Base-by-base conservation (phyloP, 2,113 vertebrate genomes). In the Agelaius phoeniceus region DNA sequence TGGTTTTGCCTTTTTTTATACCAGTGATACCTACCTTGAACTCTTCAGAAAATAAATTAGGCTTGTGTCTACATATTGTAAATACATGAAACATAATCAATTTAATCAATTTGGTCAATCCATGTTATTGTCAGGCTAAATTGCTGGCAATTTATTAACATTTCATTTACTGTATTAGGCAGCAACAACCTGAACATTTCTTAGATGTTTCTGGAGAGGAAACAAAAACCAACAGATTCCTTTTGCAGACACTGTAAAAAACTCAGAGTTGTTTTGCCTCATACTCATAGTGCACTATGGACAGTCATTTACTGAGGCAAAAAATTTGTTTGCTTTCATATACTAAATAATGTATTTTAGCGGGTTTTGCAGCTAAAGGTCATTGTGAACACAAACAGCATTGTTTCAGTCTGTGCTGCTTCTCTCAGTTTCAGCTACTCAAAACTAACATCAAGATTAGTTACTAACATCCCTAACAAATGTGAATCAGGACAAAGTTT, bases 71-170 rank as follows among this genome's bases (percentile, higher is more conserved):
- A 94, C 84, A 84, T 97, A 98, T 96, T 98, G 95, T 96, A 97
- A 97, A 98, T 97, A 98, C 98, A 93, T 98, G 97, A 98, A 98
- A 98, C 95, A 96, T 97, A 97, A 98, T 98, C 98, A 98, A 98
- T 98, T 94, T 95, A 97, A 98, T 98, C 98, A 97, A 97, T 97
- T 90, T 30, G 81, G 96, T 97, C 91, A 75, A 98, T 98, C 90
- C 86, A 57, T 87, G 71, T 87, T 96, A 97, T 97, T 95, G 97
- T 97, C 97, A 97, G 89, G n/a, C 84, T 96, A 97, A 98, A 98
- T 97, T 97, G 96, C 91, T 84, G 65, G 81, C 95, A 90, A 98
- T 97, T 94, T 97, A 98, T 97, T 97, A 97, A 95, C 93, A 94
- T 97, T 97, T 97, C 69, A 88, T 97, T 96, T 91, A 81, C 94